phyloP scores from a whole-genome alignment of 2,888 invertebrate species.

The Scaptomyza tumidula region DNA sequence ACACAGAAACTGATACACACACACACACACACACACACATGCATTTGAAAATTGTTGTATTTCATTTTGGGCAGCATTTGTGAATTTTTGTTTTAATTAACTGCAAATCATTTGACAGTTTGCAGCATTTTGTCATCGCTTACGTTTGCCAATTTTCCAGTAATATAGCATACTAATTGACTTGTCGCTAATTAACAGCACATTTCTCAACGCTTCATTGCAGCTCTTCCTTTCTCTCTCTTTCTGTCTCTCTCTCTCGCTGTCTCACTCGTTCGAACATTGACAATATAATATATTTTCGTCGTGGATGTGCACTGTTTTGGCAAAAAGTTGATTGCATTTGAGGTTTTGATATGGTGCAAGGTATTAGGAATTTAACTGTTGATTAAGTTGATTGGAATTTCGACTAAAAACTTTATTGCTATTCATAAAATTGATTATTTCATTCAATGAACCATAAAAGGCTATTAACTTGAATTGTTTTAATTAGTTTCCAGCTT shows the following conservation, averaged over 20 bases:
- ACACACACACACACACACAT: not conserved
- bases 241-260: not conserved
- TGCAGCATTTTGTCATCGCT: slow-evolving; percentile 4
- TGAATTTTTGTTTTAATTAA: slow-evolving; percentile 2
- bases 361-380: not conserved
- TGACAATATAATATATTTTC: not conserved
- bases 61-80: not conserved
- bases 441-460: not conserved
- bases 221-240: not conserved
- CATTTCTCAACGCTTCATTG: not conserved
- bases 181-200: slow-evolving; percentile 16
- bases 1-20: not conserved
- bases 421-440: slow-evolving; percentile 1
- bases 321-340: not conserved
- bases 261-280: not conserved
- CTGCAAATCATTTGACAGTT: not conserved
- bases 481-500: slow-evolving; percentile 7
- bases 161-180: slow-evolving; percentile 8
- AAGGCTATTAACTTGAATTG: not conserved
- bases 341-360: too few relatives aligned
- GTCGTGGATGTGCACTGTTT: not conserved
- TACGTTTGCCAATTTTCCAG: slow-evolving; percentile 1
- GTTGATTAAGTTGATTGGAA: not conserved
- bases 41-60: not conserved
- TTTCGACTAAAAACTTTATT: not conserved